Percentiles rank a stretch among this genome's conserved stretches.
phyloP scores from a whole-genome alignment of 1,140 invertebrate genomes.

The Mya arenaria region DNA sequence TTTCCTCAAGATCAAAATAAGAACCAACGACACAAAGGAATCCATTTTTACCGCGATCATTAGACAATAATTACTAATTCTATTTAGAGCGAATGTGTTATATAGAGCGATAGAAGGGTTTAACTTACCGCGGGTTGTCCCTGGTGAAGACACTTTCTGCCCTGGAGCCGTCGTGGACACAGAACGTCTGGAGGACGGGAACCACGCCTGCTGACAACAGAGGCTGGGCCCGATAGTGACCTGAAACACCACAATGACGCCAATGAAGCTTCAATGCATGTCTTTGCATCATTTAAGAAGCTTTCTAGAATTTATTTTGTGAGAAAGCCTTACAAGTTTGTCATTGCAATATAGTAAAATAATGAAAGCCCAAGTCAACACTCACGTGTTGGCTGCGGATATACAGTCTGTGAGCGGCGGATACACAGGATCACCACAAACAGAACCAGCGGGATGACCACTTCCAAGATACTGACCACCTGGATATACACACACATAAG shows the following conservation, averaged over 20 bases:
- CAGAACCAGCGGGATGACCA: constrained; percentile 22
- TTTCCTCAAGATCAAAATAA: neutral
- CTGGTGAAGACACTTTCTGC: neutral
- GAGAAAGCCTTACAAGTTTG: no score
- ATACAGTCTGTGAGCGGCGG: neutral
- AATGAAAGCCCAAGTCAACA: neutral
- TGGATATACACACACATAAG: neutral
- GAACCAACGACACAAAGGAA: neutral
- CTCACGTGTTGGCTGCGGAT: constrained; percentile 8
- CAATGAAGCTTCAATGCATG: neutral
- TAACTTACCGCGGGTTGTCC: constrained; percentile 8
- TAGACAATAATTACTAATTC: neutral
- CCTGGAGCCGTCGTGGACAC: neutral
- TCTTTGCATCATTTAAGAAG: neutral
- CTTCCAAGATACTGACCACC: constrained; percentile 21
- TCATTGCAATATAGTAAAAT: neutral
- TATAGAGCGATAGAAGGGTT: neutral
- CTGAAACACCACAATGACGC: constrained; percentile 14
- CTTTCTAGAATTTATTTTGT: no score
- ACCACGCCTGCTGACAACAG: constrained; percentile 34
- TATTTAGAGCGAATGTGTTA: neutral
- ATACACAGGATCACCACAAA: constrained; percentile 29
- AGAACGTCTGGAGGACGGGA: constrained; percentile 43
- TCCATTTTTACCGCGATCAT: neutral
- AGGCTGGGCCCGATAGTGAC: neutral